Evolutionary conservation across 1,140 invertebrate genomes (phyloP).

Genomic region (Platyura marginata): DNA sequence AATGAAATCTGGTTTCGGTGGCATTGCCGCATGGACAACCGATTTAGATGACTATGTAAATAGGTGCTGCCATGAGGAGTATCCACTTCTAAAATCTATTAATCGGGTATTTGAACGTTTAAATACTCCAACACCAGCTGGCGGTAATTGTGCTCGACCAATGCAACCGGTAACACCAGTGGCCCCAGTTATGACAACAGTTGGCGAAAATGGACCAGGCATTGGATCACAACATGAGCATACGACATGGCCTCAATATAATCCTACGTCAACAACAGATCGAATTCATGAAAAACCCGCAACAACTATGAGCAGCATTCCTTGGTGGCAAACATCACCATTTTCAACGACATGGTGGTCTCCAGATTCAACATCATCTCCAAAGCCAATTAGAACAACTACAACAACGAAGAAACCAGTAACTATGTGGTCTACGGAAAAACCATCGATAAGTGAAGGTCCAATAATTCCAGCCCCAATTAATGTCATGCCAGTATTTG

Average conservation of each 20-base stretch:
- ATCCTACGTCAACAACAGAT: conserved; percentile 20
- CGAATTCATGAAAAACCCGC: conserved; percentile 23
- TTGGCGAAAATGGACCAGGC: conserved; percentile 19
- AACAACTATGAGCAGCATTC: conserved; percentile 12
- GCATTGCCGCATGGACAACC: conserved; percentile 75
- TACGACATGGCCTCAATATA: conserved; percentile 31
- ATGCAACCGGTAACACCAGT: conserved; percentile 44
- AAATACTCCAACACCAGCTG: conserved; percentile 29
- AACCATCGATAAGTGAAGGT: conserved; percentile 21
- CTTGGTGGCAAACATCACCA: conserved; percentile 20
- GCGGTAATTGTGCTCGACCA: conserved; percentile 40
- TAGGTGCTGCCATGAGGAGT: conserved; percentile 55
- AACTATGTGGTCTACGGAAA: conserved; percentile 10
- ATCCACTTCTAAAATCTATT: conserved; percentile 52
- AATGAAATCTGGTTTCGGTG: conserved; percentile 46
- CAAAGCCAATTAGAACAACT: conserved; percentile 11
- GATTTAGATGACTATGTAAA: conserved; percentile 83
- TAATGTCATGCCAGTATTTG: conserved; percentile 20
- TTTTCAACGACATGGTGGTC: conserved; percentile 11
- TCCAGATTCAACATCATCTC: conserved; percentile 8
- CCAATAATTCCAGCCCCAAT: conserved; percentile 24
- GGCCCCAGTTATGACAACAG: conserved; percentile 48
- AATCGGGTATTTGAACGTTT: conserved; percentile 51
- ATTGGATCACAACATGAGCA: conserved; percentile 7
- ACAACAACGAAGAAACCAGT: conserved; percentile 10